Evolutionary conservation across 1,140 invertebrate species (phyloP).

Genomic region (Araneus ventricosus): DNA sequence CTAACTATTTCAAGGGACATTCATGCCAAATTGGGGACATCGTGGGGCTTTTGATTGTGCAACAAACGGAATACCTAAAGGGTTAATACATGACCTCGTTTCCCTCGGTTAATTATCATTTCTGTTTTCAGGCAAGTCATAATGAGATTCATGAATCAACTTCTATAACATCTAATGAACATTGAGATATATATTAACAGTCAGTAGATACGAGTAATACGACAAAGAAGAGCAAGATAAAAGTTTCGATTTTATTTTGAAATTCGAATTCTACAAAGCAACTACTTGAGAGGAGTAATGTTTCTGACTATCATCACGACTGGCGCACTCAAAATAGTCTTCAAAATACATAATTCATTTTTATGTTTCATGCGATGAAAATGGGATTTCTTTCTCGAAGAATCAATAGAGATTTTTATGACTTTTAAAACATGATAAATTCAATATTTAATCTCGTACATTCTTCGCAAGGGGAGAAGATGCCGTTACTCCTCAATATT

Average conservation of each 20-base stretch:
- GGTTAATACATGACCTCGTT: no score
- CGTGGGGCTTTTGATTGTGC: no score
- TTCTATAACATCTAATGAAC: no score
- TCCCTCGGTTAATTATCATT: no score
- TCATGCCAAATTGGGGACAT: no score
- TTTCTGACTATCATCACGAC: not conserved
- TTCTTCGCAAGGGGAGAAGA: not conserved
- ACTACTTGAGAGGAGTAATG: not conserved
- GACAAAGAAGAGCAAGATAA: not conserved
- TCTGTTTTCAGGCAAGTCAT: no score
- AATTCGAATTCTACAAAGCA: not conserved
- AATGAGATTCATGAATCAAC: no score
- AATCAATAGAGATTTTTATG: not conserved
- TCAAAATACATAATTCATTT: not conserved
- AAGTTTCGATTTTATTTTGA: not conserved
- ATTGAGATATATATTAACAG: no score
- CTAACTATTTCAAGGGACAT: no score
- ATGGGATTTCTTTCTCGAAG: not conserved
- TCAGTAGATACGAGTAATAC: not conserved
- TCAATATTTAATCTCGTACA: not conserved
- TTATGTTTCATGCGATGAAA: not conserved
- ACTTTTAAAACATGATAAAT: constrained; percentile 5
- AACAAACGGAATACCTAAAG: no score
- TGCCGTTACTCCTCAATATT: not conserved
- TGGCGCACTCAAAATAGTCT: not conserved